phyloP scores from a whole-genome alignment of 2,888 invertebrate genomes.

The Tipula unca region DNA sequence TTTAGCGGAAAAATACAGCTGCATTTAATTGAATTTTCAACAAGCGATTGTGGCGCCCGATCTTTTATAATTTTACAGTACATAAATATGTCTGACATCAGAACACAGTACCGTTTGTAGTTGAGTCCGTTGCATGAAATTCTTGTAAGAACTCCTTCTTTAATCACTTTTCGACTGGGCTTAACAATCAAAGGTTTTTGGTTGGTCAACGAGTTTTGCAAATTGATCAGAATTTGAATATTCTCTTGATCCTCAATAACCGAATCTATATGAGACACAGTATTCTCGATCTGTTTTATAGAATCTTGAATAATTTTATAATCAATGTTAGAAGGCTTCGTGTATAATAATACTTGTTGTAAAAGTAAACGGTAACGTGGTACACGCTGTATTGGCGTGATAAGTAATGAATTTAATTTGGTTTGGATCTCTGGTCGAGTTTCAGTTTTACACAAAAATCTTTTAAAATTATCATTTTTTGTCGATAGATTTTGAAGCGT shows the following conservation, averaged over 20 bases:
- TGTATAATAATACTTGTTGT: slow-evolving; percentile 56
- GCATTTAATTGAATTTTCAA: slow-evolving; percentile 53
- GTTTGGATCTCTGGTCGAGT: slow-evolving; percentile 58
- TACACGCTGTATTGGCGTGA: slow-evolving; percentile 69
- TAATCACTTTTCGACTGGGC: slow-evolving; percentile 54
- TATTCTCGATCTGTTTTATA: slow-evolving; percentile 55
- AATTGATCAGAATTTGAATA: slow-evolving; percentile 54
- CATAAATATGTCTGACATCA: slow-evolving; percentile 64
- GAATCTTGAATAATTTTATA: slow-evolving; percentile 51
- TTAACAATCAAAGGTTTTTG: slow-evolving; percentile 56
- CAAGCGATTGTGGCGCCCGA: slow-evolving; percentile 42
- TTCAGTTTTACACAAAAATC: slow-evolving; percentile 55
- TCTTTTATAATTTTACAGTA: slow-evolving; percentile 56
- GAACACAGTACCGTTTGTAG: slow-evolving; percentile 55
- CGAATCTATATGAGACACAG: slow-evolving; percentile 63
- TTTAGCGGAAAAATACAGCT: slow-evolving; percentile 60
- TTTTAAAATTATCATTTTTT: slow-evolving; percentile 46
- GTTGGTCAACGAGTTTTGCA: slow-evolving; percentile 55
- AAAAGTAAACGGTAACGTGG: slow-evolving; percentile 66
- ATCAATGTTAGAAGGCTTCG: slow-evolving; percentile 49
- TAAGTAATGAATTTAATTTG: slow-evolving; percentile 62
- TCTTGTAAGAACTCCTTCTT: slow-evolving; percentile 55
- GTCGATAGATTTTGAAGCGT: slow-evolving; percentile 48
- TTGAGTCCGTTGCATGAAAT: slow-evolving; percentile 44
- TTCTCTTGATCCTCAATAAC: slow-evolving; percentile 65